Conservation (phyloP, 2,797 vertebrate species). For the Tokudaia tokunoshimensis region DNA sequence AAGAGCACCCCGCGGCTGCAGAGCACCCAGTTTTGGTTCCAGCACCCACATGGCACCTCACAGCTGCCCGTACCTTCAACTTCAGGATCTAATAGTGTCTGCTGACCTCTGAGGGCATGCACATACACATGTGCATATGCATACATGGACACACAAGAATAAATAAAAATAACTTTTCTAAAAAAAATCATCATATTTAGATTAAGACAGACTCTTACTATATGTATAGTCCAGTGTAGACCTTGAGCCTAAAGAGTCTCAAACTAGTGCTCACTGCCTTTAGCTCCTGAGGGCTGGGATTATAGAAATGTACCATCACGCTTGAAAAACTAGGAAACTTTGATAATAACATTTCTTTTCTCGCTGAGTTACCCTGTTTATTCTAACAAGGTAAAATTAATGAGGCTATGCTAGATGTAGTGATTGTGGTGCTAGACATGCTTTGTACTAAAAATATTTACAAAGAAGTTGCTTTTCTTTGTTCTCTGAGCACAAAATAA, state of each 20-base stretch:
- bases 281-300: neutral
- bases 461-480: neutral
- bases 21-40: neutral
- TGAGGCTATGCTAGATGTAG: neutral
- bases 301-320: neutral
- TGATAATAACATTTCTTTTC: conserved; percentile 28
- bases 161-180: neutral
- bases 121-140: too few relatives aligned
- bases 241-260: neutral
- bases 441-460: neutral
- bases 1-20: neutral
- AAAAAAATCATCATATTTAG: neutral
- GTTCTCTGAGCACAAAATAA: neutral
- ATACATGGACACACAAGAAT: neutral
- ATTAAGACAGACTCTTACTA: neutral
- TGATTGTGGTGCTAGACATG: neutral
- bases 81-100: neutral
- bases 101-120: neutral
- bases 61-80: neutral
- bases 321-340: neutral
- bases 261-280: neutral
- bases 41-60: too few relatives aligned
- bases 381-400: conserved; percentile 27
- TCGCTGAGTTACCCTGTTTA: conserved; percentile 4
- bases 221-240: neutral